These are phyloP conservation scores for Choloepus didactylus DNA, from an alignment of 2,797 vertebrate genomes.

Conservation along the genomic window DNA sequence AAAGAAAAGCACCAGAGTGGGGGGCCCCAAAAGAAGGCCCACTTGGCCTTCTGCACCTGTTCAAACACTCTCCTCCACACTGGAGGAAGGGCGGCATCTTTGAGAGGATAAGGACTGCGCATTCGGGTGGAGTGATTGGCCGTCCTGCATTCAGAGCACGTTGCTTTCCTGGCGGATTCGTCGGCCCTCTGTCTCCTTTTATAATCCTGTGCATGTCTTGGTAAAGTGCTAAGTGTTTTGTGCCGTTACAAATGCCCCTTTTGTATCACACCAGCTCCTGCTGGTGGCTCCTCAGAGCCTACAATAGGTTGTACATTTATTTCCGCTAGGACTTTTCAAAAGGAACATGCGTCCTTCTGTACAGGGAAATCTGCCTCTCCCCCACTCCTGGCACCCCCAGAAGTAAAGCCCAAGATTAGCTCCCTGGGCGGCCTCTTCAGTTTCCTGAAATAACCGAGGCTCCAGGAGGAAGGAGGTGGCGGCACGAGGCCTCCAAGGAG, in stretches of 20 bases:
- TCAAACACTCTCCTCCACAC: background rate
- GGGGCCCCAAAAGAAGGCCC: background rate
- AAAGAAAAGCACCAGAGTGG: background rate
- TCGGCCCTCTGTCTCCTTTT: conserved; percentile 51
- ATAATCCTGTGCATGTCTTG: conserved; percentile 74
- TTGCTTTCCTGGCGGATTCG: background rate
- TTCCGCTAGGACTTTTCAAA: conserved; percentile 74
- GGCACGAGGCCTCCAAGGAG: background rate
- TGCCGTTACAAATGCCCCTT: conserved; percentile 71
- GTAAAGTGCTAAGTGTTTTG: conserved; percentile 76
- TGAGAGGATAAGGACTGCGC: background rate
- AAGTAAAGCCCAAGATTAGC: conserved; percentile 73
- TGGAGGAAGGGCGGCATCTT: background rate
- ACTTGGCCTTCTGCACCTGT: background rate
- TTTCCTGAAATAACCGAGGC: conserved; percentile 75
- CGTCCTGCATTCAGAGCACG: conserved; percentile 44
- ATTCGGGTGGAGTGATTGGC: background rate
- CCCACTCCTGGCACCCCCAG: rapidly evolving
- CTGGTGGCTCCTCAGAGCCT: conserved; percentile 56
- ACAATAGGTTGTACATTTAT: conserved; percentile 76
- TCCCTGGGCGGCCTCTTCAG: conserved; percentile 63
- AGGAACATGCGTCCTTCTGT: conserved; percentile 58
- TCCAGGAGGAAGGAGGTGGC: conserved; percentile 26
- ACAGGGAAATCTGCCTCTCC: conserved; percentile 61
- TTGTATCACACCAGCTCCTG: conserved; percentile 73